Conservation (phyloP, 2,797 vertebrate species). For the Eulemur coronatus region DNA sequence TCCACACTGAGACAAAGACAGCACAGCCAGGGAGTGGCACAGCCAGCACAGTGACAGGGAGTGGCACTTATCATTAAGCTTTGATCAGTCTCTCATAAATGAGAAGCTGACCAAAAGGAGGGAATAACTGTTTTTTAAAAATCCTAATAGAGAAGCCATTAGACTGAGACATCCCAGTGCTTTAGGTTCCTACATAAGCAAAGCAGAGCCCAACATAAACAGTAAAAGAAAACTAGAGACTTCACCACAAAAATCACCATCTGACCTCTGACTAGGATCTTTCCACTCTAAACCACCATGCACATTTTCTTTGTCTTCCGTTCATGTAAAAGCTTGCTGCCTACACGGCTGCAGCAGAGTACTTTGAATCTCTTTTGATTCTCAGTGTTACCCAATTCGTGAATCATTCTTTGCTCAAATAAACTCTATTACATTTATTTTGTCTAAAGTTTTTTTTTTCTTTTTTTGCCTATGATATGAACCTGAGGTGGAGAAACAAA, state of each 20-base stretch:
- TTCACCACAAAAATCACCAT: neutral
- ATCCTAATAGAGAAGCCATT: neutral
- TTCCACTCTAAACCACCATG: neutral
- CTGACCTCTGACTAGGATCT: neutral
- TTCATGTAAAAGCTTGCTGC: neutral
- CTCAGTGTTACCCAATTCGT: too few relatives aligned
- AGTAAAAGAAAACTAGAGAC: neutral
- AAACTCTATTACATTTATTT: neutral
- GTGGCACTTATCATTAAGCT: neutral
- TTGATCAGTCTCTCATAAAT: neutral
- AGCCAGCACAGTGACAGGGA: neutral
- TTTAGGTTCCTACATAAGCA: neutral
- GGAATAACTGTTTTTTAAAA: neutral
- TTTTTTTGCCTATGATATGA: neutral
- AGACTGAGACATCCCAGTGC: neutral
- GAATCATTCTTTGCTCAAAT: neutral
- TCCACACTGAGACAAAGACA: neutral
- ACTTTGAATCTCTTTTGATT: neutral
- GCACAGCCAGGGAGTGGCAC: neutral
- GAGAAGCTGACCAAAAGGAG: neutral
- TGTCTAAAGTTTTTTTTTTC: neutral
- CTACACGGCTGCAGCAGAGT: neutral
- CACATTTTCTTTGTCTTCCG: neutral
- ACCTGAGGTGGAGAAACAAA: neutral
- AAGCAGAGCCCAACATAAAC: neutral